Evolutionary conservation across 2,888 invertebrate genomes (phyloP), one percentile per base, ranked within the genome.

Genomic region (Parascotia fuliginaria): DNA sequence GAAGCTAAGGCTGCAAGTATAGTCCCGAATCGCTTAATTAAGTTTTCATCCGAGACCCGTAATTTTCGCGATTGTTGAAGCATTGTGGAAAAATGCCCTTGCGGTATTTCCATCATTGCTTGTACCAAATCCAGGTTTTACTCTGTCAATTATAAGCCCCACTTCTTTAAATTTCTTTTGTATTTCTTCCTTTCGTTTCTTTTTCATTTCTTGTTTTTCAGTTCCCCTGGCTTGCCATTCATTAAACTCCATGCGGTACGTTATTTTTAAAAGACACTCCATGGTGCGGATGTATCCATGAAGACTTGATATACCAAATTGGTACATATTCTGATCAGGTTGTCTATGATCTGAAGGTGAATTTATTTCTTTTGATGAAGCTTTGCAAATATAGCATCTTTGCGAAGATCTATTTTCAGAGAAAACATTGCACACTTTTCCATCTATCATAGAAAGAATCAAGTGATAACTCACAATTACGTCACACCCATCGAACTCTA

Each of bases 241-340:
- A 39, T 67, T 42, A 22, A 60, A 48, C 12, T 42, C 49, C 16
- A 53, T 29, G 46, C 38, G 40, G 33, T 57, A 57, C 5, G 61
- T 44, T 33, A 70, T 27, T 42, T 70, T 62, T 14, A 72, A 49
- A 15, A 66, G 32, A 49, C 61, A 70, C 51, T 73, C 70, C 50
- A 70, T 65, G 12, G 56, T 56, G 12, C 70, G 54, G 31, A 73
- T 67, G 61, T 63, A 65, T 13, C 42, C 56, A 65, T 69, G 70
- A 28, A 70, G 43, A 22, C 57, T 40, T 1, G 64, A 69, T 12
- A 72, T 31, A 9, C 65, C 64, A 55, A 33, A 42, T 14, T 42
- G 22, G 32, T 32, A 22, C 15, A 41, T 46, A 34, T 40, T 55
- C 22, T 51, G 45, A 15, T 55, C 45, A 32, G 45, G 28, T 55